A percentile compares a stretch with the other conserved stretches of the same genome.
phyloP scores from a whole-genome alignment of 2,113 vertebrate genomes.

The Phyllopteryx taeniolatus region DNA sequence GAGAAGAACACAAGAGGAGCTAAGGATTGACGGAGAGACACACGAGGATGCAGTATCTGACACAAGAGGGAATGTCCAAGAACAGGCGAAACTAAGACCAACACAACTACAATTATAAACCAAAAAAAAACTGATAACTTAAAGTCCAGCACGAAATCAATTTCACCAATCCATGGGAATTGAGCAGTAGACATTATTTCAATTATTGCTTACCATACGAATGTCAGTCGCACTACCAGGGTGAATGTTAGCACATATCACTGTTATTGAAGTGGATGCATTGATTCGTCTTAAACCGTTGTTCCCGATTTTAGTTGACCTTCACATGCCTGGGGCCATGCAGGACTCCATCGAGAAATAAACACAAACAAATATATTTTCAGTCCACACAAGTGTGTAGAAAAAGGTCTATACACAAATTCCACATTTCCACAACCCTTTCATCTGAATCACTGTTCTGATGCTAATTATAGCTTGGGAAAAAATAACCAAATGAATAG shows the following conservation, averaged over 20 bases:
- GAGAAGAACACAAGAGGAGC: neutral
- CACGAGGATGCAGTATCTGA: neutral
- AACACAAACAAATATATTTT: neutral
- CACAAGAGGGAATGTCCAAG: neutral
- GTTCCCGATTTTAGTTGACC: too few relatives aligned
- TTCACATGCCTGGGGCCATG: neutral
- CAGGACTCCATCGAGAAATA: neutral
- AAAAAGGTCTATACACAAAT: neutral
- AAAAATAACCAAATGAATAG: neutral
- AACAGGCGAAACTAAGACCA: neutral
- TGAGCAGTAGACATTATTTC: too few relatives aligned
- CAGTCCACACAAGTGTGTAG: neutral
- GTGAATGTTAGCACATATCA: too few relatives aligned
- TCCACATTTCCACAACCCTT: neutral
- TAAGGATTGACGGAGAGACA: neutral
- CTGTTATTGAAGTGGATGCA: neutral
- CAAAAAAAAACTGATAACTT: too few relatives aligned
- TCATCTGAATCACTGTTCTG: constrained; percentile 1
- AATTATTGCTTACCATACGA: too few relatives aligned
- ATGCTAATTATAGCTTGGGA: neutral
- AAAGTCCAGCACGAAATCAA: neutral
- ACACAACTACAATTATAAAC: neutral
- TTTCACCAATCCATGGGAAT: neutral
- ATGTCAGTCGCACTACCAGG: too few relatives aligned
- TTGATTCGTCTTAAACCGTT: too few relatives aligned